Conservation (phyloP, 2,797 vertebrate species). For the Poecile montanus region DNA sequence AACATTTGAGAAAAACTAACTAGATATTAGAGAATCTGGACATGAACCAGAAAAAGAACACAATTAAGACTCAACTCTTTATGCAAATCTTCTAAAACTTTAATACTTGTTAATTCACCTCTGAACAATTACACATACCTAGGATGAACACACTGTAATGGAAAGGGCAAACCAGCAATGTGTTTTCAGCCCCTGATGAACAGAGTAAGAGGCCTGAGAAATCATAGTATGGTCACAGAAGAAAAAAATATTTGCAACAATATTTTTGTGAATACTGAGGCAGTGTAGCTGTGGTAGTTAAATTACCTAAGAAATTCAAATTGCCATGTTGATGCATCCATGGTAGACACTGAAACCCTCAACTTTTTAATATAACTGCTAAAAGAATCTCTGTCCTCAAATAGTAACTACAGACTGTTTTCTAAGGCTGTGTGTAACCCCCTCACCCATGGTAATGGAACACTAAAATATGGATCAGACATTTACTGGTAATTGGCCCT, state of each 20-base stretch:
- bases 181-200: not conserved
- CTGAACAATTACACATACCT: not conserved
- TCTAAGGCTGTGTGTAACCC: not conserved
- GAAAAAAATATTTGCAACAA: not conserved
- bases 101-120: not conserved
- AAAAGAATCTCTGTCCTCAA: not conserved
- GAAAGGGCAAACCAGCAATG: not conserved
- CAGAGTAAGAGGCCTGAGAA: not conserved
- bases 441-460: not conserved
- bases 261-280: not conserved
- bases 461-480: not conserved
- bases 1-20: not conserved
- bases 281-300: not conserved
- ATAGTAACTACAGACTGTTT: not conserved
- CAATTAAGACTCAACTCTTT: not conserved
- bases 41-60: not conserved
- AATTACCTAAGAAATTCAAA: not conserved
- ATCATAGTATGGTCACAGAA: not conserved
- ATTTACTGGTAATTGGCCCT: not conserved
- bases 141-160: not conserved
- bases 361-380: not conserved
- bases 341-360: not conserved
- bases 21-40: not conserved
- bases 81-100: conserved; percentile 16
- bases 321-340: not conserved